These are phyloP conservation scores for Avahi laniger DNA, from an alignment of 2,797 vertebrate species.

Conservation along the genomic window DNA sequence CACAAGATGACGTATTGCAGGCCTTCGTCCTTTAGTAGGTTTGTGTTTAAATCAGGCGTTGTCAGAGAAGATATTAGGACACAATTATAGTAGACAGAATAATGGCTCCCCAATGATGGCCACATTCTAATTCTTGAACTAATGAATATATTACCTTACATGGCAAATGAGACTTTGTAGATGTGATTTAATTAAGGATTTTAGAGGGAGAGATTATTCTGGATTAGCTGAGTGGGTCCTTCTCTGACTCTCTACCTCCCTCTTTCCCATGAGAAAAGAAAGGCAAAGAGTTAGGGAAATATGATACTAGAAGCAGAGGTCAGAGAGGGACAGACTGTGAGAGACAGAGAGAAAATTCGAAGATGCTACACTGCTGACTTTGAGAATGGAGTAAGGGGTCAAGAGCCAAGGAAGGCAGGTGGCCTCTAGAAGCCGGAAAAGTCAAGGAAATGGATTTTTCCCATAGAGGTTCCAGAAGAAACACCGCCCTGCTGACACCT, in stretches of 20 bases:
- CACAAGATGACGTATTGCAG: background rate
- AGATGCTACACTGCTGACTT: background rate
- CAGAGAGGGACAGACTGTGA: background rate
- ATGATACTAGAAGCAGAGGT: background rate
- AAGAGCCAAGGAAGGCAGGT: background rate
- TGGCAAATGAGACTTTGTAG: background rate
- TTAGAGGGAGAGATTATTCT: background rate
- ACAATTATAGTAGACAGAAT: background rate
- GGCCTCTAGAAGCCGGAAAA: background rate
- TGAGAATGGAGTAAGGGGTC: background rate
- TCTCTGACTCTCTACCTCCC: background rate
- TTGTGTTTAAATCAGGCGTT: background rate
- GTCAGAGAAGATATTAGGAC: background rate
- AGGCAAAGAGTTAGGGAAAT: background rate
- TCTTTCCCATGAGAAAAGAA: background rate
- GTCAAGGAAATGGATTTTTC: background rate
- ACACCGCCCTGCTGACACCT: background rate
- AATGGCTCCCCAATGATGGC: background rate
- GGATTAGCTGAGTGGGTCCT: background rate
- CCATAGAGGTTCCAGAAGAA: background rate
- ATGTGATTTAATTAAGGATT: background rate
- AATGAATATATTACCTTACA: background rate
- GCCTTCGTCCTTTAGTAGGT: background rate
- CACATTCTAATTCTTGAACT: background rate
- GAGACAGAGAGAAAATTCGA: background rate